Evolutionary conservation across 1,140 invertebrate species (phyloP).

Genomic region (Heterodera carotae): DNA sequence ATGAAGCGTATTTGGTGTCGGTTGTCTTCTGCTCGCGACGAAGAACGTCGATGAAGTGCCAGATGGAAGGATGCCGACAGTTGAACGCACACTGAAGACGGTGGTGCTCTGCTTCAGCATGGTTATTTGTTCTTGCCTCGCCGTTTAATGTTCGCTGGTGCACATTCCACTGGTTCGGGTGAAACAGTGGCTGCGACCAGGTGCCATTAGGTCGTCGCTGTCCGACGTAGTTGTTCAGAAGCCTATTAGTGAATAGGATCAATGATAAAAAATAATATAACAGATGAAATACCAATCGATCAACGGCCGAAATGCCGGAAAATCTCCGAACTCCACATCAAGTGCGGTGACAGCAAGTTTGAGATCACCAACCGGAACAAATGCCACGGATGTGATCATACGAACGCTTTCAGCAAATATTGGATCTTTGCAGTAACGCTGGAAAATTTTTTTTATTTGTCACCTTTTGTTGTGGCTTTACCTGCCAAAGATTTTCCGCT

Average conservation of each 20-base stretch:
- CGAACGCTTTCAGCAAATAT: not conserved
- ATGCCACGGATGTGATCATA: slow-evolving; percentile 1
- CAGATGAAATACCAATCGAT: not conserved
- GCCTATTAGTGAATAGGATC: not conserved
- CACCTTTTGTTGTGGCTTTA: not conserved
- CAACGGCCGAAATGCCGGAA: not conserved
- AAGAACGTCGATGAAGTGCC: no score
- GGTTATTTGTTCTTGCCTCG: no score
- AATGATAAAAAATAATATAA: no score
- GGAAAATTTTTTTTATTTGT: no score
- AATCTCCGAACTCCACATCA: not conserved
- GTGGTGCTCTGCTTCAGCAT: no score
- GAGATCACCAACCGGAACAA: not conserved
- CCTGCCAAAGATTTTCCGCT: not conserved
- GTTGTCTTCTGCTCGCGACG: no score
- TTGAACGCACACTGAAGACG: no score
- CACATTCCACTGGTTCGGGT: no score
- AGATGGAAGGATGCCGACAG: no score
- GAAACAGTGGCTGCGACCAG: no score
- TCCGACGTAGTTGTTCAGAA: not conserved
- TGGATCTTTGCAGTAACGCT: not conserved
- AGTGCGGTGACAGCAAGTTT: not conserved
- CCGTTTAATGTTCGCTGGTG: no score
- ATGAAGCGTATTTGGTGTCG: no score
- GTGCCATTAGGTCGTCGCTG: slow-evolving; percentile 7